These are phyloP conservation scores for Halcyon malimbica DNA, from an alignment of 2,113 vertebrate genomes.

Conservation along the genomic window DNA sequence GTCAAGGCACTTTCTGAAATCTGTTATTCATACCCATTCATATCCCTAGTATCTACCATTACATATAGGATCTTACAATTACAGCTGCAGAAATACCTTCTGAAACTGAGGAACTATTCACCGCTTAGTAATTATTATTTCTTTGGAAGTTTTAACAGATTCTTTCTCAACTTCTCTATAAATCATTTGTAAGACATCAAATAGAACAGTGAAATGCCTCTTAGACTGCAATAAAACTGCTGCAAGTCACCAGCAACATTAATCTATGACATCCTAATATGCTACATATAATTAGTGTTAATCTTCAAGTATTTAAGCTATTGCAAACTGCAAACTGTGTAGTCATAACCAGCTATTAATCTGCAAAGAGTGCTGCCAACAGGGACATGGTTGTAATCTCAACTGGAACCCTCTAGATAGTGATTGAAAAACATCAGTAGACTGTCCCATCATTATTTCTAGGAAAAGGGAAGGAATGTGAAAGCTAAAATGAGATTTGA, in stretches of 20 bases:
- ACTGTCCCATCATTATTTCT: not conserved
- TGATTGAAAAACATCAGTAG: not conserved
- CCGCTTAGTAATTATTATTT: not conserved
- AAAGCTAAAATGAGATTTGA: not conserved
- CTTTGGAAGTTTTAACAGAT: not conserved
- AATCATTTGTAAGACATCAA: not conserved
- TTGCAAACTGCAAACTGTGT: not conserved
- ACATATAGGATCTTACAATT: not conserved
- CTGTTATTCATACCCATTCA: not conserved
- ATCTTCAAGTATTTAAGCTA: constrained; percentile 25
- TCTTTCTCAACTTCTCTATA: not conserved
- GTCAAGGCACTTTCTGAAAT: not conserved
- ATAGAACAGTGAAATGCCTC: not conserved
- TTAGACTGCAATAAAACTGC: constrained; percentile 22
- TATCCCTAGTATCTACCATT: not conserved
- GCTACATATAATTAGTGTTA: constrained; percentile 26
- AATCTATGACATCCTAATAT: constrained; percentile 5
- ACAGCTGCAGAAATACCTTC: not conserved
- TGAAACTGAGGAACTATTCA: not conserved
- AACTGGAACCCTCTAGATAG: not conserved
- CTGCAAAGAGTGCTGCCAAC: not conserved
- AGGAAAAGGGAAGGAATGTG: not conserved
- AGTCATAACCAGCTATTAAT: constrained; percentile 15
- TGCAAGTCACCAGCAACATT: constrained; percentile 7
- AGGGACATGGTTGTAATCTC: not conserved